phyloP scores from a whole-genome alignment of 2,113 vertebrate species.

The Brevimyrus niger region DNA sequence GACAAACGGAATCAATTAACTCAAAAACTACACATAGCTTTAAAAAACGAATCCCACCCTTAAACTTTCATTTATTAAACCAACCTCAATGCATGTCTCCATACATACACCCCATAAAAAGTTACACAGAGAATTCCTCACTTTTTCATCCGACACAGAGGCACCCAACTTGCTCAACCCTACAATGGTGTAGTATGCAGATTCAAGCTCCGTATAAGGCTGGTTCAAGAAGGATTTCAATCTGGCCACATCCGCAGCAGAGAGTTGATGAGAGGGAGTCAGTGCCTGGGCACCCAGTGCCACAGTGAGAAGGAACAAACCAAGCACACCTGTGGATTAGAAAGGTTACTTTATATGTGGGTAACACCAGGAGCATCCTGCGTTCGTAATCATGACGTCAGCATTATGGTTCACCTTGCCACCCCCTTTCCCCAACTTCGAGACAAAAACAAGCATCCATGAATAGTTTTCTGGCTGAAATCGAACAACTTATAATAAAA shows the following conservation, averaged over 20 bases:
- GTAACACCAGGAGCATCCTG: neutral
- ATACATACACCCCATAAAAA: neutral
- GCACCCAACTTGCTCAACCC: constrained; percentile 73
- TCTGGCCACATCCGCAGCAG: constrained; percentile 71
- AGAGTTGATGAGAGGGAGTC: constrained; percentile 77
- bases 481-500: neutral
- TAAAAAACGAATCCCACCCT: neutral
- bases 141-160: constrained; percentile 68
- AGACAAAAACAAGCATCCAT: neutral
- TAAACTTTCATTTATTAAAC: neutral
- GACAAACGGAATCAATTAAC: neutral
- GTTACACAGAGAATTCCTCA: constrained; percentile 43
- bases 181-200: constrained; percentile 77
- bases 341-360: neutral
- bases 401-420: neutral
- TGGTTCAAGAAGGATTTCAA: constrained; percentile 69
- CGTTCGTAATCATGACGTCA: neutral
- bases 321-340: constrained; percentile 54
- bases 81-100: neutral
- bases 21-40: neutral
- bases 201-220: constrained; percentile 68
- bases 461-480: too few species aligned
- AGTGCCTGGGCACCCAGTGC: constrained; percentile 59
- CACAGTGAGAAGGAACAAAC: constrained; percentile 57
- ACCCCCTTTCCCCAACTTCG: neutral